Evolutionary conservation across 2,888 invertebrate species (phyloP), one percentile per base, ranked within the genome.

Genomic region (Harmothoe impar): DNA sequence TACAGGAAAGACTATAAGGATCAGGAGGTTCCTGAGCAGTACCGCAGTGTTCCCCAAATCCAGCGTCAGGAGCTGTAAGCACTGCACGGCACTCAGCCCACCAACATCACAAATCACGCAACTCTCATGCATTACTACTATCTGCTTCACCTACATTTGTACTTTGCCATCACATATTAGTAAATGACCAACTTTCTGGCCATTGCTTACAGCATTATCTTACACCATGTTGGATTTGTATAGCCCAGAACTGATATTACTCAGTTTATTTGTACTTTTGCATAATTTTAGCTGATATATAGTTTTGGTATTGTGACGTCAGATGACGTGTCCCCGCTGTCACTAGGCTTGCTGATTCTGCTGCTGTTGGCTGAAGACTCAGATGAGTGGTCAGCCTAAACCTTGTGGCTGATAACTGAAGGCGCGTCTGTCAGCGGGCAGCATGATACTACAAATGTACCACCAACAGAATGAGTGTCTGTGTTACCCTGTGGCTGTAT

Each of bases 1-100:
- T 93, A 93, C 91, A 94, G 93, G 92, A 94, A 94, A 89, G 72
- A 90, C 29, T 78, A 68, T 23, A 89, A 91, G 17, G 91, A 92
- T 51, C 92, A 93, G 25, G 92, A 92, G 25, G 91, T 94, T 7
- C 93, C 94, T 33, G 92, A 92, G n/a, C 91, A 93, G 51, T 92
- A 90, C 72, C 7, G 72, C 20, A 43, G 91, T 20, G 93, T 93
- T 20, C 93, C 93, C 35, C 93, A 93, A 86, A 17, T 12, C 12
- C 29, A 20, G 54, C 86, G 25, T 54, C 25, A 54, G 54, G 86
- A 86, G 54, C 54, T 86, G 31, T 86, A 86, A 43, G 43, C 54
- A 29, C 86, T 23, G 3, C 20, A 10, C 29, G 12, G 54, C 52
- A 12, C 54, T 7, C 43, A 43, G 43, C 5, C n/a, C n/a, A n/a